phyloP scores from a whole-genome alignment of 2,888 invertebrate genomes.

The Rotaria magnacalcarata region DNA sequence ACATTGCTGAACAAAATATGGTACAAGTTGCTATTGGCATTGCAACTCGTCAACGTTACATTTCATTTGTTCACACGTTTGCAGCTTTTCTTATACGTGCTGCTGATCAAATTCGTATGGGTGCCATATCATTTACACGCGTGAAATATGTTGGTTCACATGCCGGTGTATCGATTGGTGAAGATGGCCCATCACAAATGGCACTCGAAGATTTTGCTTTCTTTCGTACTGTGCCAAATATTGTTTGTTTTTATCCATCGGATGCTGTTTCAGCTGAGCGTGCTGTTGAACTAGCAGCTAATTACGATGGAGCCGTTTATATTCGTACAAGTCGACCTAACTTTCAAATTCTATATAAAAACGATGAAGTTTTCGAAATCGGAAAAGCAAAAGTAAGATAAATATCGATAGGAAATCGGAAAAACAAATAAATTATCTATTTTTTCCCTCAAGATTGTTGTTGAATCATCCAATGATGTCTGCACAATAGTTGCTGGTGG shows the following conservation, averaged over 20 bases:
- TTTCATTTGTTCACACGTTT: constrained; percentile 92
- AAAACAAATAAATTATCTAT: constrained; percentile 59
- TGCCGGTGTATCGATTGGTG: constrained; percentile 94
- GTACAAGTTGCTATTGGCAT: constrained; percentile 88
- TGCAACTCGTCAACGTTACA: constrained; percentile 81
- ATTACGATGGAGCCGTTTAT: constrained; percentile 87
- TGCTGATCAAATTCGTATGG: constrained; percentile 98
- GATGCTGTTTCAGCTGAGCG: constrained; percentile 92
- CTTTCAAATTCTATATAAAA: constrained; percentile 77
- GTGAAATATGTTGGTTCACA: constrained; percentile 93
- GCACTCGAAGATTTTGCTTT: constrained; percentile 94
- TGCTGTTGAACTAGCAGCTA: constrained; percentile 89
- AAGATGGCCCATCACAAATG: constrained; percentile 99
- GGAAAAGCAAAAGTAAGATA: constrained; percentile 62
- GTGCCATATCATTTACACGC: constrained; percentile 94
- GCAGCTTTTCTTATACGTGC: constrained; percentile 94
- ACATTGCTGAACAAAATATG: constrained; percentile 96
- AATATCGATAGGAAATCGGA: neutral
- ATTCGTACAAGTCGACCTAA: constrained; percentile 89
- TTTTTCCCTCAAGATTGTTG: constrained; percentile 62
- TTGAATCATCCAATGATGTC: constrained; percentile 69
- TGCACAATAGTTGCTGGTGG: constrained; percentile 85
- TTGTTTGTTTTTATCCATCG: constrained; percentile 69
- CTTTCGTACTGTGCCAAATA: constrained; percentile 81
- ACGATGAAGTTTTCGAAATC: constrained; percentile 75